Evolutionary conservation across 2,888 invertebrate genomes (phyloP).

Genomic region (Plagodis dolabraria): DNA sequence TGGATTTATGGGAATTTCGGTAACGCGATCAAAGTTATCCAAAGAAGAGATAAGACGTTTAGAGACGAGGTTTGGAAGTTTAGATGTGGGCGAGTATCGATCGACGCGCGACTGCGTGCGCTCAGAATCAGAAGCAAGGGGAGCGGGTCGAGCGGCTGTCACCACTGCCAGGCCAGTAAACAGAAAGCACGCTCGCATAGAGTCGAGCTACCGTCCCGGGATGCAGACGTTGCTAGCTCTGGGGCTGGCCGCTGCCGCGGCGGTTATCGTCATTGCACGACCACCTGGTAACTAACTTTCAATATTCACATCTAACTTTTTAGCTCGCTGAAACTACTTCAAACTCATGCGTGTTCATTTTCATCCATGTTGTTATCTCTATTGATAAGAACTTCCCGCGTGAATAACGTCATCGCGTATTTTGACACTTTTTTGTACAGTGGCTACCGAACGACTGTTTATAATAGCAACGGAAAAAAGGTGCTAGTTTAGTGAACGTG

Average conservation of each 20-base stretch:
- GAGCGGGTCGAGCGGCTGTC: constrained; percentile 29
- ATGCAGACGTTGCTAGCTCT: constrained; percentile 62
- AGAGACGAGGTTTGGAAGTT: constrained; percentile 43
- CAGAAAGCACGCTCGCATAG: constrained; percentile 46
- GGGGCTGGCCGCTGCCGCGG: constrained; percentile 51
- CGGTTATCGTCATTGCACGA: constrained; percentile 59
- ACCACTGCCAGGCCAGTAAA: constrained; percentile 49
- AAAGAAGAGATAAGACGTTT: constrained; percentile 31
- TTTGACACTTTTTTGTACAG: constrained; percentile 17
- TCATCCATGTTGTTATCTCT: constrained; percentile 32
- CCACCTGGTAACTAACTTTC: constrained; percentile 60
- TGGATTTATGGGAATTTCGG: constrained; percentile 2
- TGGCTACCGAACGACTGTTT: constrained; percentile 2
- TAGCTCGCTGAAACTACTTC: constrained; percentile 11
- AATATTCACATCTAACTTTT: constrained; percentile 25
- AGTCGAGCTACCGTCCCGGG: constrained; percentile 41
- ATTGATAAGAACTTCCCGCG: constrained; percentile 37
- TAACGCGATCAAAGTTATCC: constrained; percentile 15
- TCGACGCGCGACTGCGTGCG: constrained; percentile 71
- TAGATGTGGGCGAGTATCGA: constrained; percentile 80
- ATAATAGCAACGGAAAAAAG: neutral
- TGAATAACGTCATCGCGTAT: constrained; percentile 19
- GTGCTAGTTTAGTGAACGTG: neutral
- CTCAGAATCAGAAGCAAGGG: constrained; percentile 34
- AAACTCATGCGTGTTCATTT: constrained; percentile 15